Base-by-base conservation (phyloP, 2,888 invertebrate species). In the Rosalia funebris region DNA sequence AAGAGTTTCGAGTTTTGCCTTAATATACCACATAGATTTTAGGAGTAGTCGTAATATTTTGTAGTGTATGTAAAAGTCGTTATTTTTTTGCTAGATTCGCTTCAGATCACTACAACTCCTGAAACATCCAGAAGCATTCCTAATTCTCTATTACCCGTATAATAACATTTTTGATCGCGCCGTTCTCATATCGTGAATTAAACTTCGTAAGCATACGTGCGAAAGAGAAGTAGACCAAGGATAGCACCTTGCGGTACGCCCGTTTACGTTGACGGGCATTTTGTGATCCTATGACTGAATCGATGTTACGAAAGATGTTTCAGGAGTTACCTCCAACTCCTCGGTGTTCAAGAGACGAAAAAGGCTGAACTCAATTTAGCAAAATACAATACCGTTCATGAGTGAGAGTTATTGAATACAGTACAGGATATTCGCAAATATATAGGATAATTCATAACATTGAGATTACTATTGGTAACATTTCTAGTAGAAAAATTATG, bases 1-100 rank as follows among this genome's bases (percentile, higher is more conserved):
- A 46, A 58, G 57, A 57, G 32, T 47, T 58, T 54, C 58, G 41
- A 62, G 50, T 61, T 66, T 63, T 63, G 66, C 66, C 66, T 66
- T 66, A 66, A 36, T 54, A 55, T 59, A 53, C 42, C 53, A 53
- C 50, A 39, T 61, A 63, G 58, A 37, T 47, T 36, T 62, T 64
- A 62, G 47, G 45, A 41, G 47, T 56, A 55, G 41, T 12, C 16
- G 54, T 41, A 48, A 45, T 53, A 53, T 53, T 53, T 53, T 42
- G 42, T 53, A 53, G 42, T 32, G 42, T 42, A 50, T 20, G 39
- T 36, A 19, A 19, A 9, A 12, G 10, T 17, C 15, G n/a, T n/a
- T n/a, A n/a, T 48, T 39, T 39, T 17, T 50, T 39, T 39, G 50
- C 34, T 39, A 15, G 16, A 31, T 25, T 50, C 39, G 14, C 12